Percentiles rank a stretch among this genome's conserved stretches.
phyloP scores from a whole-genome alignment of 2,113 vertebrate genomes.

The Antidorcas marsupialis region DNA sequence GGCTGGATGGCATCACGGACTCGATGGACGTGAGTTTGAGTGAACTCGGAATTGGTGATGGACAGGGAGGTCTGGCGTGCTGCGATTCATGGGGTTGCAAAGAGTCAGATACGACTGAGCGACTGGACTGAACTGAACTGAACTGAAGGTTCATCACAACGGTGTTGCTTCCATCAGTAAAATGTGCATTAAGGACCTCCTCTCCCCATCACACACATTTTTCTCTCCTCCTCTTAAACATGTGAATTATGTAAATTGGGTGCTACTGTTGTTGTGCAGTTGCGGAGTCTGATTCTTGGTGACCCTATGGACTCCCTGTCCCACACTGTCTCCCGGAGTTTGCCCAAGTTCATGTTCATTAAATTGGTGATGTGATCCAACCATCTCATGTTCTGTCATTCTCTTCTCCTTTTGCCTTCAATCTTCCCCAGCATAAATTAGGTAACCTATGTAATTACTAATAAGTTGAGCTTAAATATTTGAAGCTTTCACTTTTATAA shows the following conservation, averaged over 20 bases:
- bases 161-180: fast-evolving
- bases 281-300: neutral
- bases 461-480: neutral
- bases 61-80: too few relatives aligned
- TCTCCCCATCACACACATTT: too few relatives aligned
- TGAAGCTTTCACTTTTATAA: neutral
- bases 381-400: neutral
- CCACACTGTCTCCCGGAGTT: neutral
- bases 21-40: too few relatives aligned
- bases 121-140: too few relatives aligned
- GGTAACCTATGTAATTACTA: neutral
- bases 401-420: neutral
- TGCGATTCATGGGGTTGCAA: too few relatives aligned
- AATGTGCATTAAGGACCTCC: neutral
- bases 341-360: neutral
- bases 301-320: neutral
- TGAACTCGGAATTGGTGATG: too few relatives aligned
- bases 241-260: neutral
- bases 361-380: neutral
- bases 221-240: too few relatives aligned
- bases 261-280: neutral
- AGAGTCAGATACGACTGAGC: too few relatives aligned
- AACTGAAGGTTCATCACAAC: neutral
- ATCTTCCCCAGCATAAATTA: neutral
- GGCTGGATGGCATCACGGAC: neutral